Evolutionary conservation across 2,113 vertebrate genomes (phyloP), one percentile per base, ranked within the genome.

Genomic region (Xenopus borealis): DNA sequence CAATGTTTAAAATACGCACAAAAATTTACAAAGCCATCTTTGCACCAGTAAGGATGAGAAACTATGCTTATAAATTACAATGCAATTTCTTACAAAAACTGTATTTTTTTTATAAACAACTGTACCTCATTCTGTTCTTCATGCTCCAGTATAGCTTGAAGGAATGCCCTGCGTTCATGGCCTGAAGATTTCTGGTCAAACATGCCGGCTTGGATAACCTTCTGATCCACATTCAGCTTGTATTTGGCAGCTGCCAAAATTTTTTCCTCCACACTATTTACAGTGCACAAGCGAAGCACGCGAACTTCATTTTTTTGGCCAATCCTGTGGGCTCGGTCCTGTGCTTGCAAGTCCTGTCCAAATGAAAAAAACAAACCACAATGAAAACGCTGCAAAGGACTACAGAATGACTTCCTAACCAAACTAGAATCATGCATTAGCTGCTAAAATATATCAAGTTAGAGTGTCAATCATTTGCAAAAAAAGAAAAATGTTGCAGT

Each of bases 171-270:
- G 23, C 94, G 87, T 79, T 96, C 94, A 0, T 96, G 94, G 84
- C 94, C 89, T 14, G 94, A 96, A 65, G 94, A 96, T 45, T 96
- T 96, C 80, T 96, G 94, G 83, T 96, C 94, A 66, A 96, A 96
- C 94, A 96, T 96, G 81, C 94, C 94, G 0, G 94, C 94, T 78
- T 95, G 94, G 81, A 96, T 96, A 72, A 96, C 94, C 71, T 96
- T 96, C 73, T 96, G 94, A 79, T 96, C 94, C 62, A 96, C 94
- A 0, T 96, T 96, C 66, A 96, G 84, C 72, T 96, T 96, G 79
- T 95, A 96, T 66, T 96, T 96, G 0, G 94, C 94, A 0, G 94
- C 94, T 5, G 94, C 93, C 7, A 95, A 89, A 79, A 96, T 96
- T 83, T 96, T 96, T 69, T 96, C 94, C 70, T 96, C 94, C 62